Conservation (phyloP, 1,140 invertebrate species). For the Drosophila navojoa region DNA sequence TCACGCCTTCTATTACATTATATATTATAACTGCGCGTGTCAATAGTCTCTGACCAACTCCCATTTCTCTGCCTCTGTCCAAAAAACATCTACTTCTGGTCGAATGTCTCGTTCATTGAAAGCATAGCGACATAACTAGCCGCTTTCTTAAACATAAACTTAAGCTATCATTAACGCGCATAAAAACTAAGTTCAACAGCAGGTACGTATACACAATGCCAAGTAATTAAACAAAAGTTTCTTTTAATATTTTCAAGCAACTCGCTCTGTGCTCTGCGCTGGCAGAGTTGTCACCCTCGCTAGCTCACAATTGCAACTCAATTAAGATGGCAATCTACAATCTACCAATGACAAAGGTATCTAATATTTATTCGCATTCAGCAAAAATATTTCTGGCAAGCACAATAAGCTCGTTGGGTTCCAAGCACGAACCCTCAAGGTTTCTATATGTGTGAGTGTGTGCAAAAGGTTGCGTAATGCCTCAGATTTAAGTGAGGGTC, state of each 20-base stretch:
- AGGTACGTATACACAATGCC: neutral
- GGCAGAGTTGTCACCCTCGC: slow-evolving; percentile 15
- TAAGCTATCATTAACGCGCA: no score
- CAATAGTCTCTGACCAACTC: no score
- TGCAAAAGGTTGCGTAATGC: slow-evolving; percentile 58
- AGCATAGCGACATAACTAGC: no score
- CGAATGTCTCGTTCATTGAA: no score
- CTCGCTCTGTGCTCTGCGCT: slow-evolving; percentile 27
- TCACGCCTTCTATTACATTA: no score
- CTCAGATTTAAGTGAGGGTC: slow-evolving; percentile 23
- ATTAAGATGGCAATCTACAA: slow-evolving; percentile 72
- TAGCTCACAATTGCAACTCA: slow-evolving; percentile 71
- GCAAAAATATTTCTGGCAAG: slow-evolving; percentile 28
- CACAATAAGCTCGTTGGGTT: slow-evolving; percentile 3
- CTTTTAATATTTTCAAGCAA: slow-evolving; percentile 33
- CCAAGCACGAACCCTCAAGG: slow-evolving; percentile 44
- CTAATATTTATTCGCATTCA: slow-evolving; percentile 18
- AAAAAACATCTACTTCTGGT: no score
- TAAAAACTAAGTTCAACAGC: slow-evolving; percentile 40
- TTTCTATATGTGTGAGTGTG: slow-evolving; percentile 31
- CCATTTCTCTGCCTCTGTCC: no score
- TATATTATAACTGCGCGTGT: no score
- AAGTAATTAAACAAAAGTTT: slow-evolving; percentile 60
- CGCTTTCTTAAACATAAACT: no score
- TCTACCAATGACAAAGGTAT: slow-evolving; percentile 62